Evolutionary conservation across 1,140 invertebrate genomes (phyloP), one percentile per base, ranked within the genome.

Genomic region (Episyrphus balteatus): DNA sequence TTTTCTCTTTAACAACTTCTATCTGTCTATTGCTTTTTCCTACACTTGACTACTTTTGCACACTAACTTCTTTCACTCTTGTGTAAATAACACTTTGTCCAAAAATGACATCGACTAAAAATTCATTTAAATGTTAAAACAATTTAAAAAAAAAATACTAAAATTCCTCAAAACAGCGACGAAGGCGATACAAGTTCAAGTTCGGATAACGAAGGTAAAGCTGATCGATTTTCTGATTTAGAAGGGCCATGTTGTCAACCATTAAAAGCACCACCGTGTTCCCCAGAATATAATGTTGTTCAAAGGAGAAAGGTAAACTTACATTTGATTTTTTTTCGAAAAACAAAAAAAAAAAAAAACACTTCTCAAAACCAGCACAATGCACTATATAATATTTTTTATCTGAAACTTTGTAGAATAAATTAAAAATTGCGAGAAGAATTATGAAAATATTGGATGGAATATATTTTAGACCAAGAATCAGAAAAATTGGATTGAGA

Each of bases 101-200:
- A 26, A 26, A 26, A 26, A 3, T 26, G 8, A 26, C 21, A 36
- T 6, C 12, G n/a, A n/a, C n/a, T n/a, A n/a, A n/a, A 36, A 3
- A 36, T 36, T 36, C 12, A 36, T 36, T 36, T 36, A 5, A 12
- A 36, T n/a, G n/a, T n/a, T n/a, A 36, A 3, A 12, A 15, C 11
- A 12, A 6, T 36, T 36, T n/a, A 6, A n/a, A 36, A 36, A 36
- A n/a, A 36, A 15, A 6, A n/a, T 36, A n/a, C 5, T 5, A 36
- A 36, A 15, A 36, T 36, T 36, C 10, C 10, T 12, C 19, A 13
- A 31, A 10, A 34, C 53, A 86, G 84, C 68, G 83, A 86, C 56
- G 83, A 86, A 65, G 84, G 83, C 14, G 82, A 83, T 52, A 79
- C 81, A n/a, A 83, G 80, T 15, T 82, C 78, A 18, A 82, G 77